Evolutionary conservation across 2,888 invertebrate genomes (phyloP).

Genomic region (Drosophila atripex): DNA sequence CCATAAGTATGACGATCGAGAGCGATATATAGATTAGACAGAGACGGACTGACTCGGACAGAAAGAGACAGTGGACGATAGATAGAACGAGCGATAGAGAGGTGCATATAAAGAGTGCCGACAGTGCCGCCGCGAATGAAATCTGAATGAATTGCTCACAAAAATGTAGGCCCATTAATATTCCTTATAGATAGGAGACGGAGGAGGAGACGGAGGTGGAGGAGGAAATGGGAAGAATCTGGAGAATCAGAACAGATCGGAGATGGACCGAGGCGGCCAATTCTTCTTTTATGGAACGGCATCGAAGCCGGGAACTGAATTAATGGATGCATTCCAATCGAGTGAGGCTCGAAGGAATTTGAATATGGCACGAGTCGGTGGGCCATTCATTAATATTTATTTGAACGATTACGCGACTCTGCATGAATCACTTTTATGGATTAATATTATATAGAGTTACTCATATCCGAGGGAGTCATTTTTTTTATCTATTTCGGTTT

Average conservation of each 20-base stretch:
- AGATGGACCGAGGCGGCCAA: conserved; percentile 10
- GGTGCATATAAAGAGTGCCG: conserved; percentile 52
- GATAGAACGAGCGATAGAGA: neutral
- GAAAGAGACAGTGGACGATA: neutral
- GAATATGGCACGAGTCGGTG: conserved; percentile 21
- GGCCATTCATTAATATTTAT: conserved; percentile 11
- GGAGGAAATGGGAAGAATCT: neutral
- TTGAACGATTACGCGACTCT: neutral
- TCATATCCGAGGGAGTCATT: neutral
- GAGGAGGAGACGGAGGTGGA: neutral
- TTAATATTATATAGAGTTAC: neutral
- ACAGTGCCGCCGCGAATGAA: conserved; percentile 31
- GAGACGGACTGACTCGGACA: neutral
- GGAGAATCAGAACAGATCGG: conserved; percentile 5
- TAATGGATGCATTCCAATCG: conserved; percentile 36
- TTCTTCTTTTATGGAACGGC: conserved; percentile 19
- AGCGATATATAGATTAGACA: neutral
- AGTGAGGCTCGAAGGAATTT: conserved; percentile 11
- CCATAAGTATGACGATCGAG: conserved; percentile 30
- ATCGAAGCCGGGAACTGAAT: conserved; percentile 18
- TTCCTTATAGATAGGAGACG: conserved; percentile 19
- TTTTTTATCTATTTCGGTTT: too few species aligned
- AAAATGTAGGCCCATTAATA: conserved; percentile 58
- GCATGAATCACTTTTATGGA: conserved; percentile 18
- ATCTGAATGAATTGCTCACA: conserved; percentile 65